Evolutionary conservation across 2,797 vertebrate genomes (phyloP), one percentile per base, ranked within the genome.

Genomic region (Thamnophis elegans): DNA sequence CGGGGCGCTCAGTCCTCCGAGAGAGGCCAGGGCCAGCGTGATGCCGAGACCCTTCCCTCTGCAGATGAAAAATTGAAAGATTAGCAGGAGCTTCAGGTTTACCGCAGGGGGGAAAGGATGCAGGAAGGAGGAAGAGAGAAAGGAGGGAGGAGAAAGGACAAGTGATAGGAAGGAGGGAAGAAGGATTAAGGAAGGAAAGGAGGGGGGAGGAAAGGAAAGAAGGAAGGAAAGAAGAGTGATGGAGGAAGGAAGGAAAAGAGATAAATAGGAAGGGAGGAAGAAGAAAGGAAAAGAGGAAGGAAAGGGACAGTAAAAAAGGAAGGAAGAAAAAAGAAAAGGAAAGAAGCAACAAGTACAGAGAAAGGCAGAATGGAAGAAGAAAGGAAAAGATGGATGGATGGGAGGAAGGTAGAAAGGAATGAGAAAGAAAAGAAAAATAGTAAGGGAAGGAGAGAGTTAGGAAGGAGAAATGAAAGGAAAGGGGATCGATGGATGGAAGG

Each of bases 1-100:
- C 0, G 98, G 98, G 0, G 98, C 98, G 93, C 98, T 99, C 91
- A 99, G 98, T 7, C 98, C 98, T 10, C 98, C 98, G 10, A 99
- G 97, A 0, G 98, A 98, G 89, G 98, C 98, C 91, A 99, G 96
- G 0, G 98, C 98, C 92, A 98, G 95, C 78, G 98, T 98, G 0
- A 96, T 93, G 4, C 98, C 98, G 8, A 99, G 97, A 0, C 98
- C 98, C 0, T 96, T 97, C 85, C 98, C 98, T 96, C 98, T 99
- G 95, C 2, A 54, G 94, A 88, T 42, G 0, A 1, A 91, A 89
- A 94, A 22, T 22, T 98, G 98, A 51, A 59, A 56, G 12, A 58
- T 42, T 58, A 87, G 8, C 20, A 11, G 36, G 18, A 11, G 8
- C 10, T 36, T 22, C 20, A 0, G 10, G 14, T 36, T 18, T 36